phyloP scores from a whole-genome alignment of 1,140 invertebrate genomes.

The Calycopis cecrops region DNA sequence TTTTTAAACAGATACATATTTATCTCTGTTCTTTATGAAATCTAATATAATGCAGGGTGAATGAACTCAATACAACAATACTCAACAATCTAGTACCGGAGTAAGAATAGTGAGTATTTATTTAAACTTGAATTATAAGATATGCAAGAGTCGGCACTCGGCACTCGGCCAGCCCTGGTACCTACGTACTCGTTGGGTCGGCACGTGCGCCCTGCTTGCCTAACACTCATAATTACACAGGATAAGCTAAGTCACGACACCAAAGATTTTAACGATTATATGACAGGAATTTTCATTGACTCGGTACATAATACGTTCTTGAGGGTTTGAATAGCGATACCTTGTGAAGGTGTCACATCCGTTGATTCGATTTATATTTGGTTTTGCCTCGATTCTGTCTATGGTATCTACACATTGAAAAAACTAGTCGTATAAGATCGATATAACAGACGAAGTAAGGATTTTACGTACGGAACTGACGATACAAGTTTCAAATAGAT shows the following conservation, averaged over 20 bases:
- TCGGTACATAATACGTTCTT: conserved; percentile 10
- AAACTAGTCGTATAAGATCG: no score
- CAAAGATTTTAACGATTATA: conserved; percentile 35
- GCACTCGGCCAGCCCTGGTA: conserved; percentile 12
- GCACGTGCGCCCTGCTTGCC: conserved; percentile 33
- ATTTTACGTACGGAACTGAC: no score
- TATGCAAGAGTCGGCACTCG: conserved; percentile 28
- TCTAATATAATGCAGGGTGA: not conserved
- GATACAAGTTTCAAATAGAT: no score
- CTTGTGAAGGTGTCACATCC: no score
- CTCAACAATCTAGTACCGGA: not conserved
- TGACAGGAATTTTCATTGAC: conserved; percentile 34
- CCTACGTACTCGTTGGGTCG: conserved; percentile 22
- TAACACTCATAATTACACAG: conserved; percentile 36
- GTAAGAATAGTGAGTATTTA: conserved; percentile 11
- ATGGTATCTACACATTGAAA: no score
- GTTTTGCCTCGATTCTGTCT: no score
- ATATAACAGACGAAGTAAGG: no score
- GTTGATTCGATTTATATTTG: not conserved
- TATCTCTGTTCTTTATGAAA: no score
- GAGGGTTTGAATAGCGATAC: not conserved
- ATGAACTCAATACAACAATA: conserved; percentile 4
- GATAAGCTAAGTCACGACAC: conserved; percentile 33
- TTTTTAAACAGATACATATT: no score
- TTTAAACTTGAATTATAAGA: conserved; percentile 26